Percentiles rank a stretch among this genome's conserved stretches.
phyloP scores from a whole-genome alignment of 2,113 vertebrate genomes.

The Natator depressus region DNA sequence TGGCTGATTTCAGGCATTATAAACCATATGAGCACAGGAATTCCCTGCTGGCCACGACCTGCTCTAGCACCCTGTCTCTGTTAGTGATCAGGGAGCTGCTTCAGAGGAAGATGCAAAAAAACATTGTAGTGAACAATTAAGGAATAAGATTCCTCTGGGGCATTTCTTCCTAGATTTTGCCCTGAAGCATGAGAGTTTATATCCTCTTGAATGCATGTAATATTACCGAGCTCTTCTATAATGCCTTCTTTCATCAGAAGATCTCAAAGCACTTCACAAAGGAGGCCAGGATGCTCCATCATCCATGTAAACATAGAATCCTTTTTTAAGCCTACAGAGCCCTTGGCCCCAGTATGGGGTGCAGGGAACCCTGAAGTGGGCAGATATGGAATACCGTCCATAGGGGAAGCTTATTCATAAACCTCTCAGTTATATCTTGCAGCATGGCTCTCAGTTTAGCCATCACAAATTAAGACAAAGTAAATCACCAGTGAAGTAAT shows the following conservation, averaged over 20 bases:
- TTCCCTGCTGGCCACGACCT: background rate
- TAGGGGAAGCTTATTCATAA: background rate
- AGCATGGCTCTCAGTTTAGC: background rate
- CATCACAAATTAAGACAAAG: background rate
- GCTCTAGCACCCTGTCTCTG: accelerated
- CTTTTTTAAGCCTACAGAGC: background rate
- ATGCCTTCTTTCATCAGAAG: background rate
- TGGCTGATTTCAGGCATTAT: background rate
- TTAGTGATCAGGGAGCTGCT: background rate
- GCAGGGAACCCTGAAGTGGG: background rate
- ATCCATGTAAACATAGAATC: background rate
- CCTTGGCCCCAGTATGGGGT: background rate
- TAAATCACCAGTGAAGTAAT: background rate
- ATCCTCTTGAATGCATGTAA: too few species aligned
- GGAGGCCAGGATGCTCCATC: too few species aligned
- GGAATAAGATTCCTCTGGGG: background rate
- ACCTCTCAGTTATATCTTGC: background rate
- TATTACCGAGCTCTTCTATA: background rate
- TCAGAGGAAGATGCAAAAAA: background rate
- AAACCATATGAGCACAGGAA: background rate
- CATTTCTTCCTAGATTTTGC: background rate
- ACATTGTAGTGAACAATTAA: background rate
- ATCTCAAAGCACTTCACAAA: background rate
- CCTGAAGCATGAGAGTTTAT: background rate
- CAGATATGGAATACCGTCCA: background rate